Evolutionary conservation across 2,797 vertebrate species (phyloP).

Genomic region (Spinus olivaceus): DNA sequence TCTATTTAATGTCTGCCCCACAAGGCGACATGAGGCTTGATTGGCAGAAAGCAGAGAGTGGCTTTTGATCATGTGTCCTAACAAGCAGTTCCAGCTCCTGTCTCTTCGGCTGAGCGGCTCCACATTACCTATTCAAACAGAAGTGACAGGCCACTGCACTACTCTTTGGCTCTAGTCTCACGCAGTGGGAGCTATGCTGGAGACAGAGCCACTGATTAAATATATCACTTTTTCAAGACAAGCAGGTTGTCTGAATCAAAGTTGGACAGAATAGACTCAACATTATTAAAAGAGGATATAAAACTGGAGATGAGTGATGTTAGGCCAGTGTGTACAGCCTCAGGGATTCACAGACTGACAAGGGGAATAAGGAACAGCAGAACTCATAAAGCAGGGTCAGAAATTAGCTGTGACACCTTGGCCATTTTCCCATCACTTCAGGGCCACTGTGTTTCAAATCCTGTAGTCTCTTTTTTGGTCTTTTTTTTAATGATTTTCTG

Average conservation of each 20-base stretch:
- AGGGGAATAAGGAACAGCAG: slow-evolving; percentile 77
- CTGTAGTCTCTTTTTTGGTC: slow-evolving; percentile 63
- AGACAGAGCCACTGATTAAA: slow-evolving; percentile 84
- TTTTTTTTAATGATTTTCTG: slow-evolving; percentile 47
- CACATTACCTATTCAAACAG: slow-evolving; percentile 98
- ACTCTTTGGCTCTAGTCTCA: slow-evolving; percentile 84
- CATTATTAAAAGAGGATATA: slow-evolving; percentile 85
- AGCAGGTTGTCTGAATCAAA: slow-evolving; percentile 86
- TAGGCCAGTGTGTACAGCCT: slow-evolving; percentile 81
- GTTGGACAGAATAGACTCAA: slow-evolving; percentile 83
- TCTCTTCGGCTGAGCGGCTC: slow-evolving; percentile 91
- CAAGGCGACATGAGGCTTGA: slow-evolving; percentile 92
- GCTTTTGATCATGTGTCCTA: slow-evolving; percentile 98
- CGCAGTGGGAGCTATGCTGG: slow-evolving; percentile 83
- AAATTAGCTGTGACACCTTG: slow-evolving; percentile 81
- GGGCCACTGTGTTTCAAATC: slow-evolving; percentile 72
- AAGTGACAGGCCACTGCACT: slow-evolving; percentile 91
- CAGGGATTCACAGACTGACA: slow-evolving; percentile 80
- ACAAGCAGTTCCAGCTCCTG: slow-evolving; percentile 96
- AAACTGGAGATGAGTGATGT: slow-evolving; percentile 82
- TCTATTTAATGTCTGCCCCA: slow-evolving; percentile 95
- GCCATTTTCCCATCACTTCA: slow-evolving; percentile 77
- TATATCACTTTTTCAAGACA: slow-evolving; percentile 85
- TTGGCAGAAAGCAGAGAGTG: slow-evolving; percentile 92
- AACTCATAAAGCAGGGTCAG: slow-evolving; percentile 77